Percentiles rank a stretch among this genome's conserved stretches.
Evolutionary conservation across 2,888 invertebrate species (phyloP).

Genomic region (Acrobasis suavella): DNA sequence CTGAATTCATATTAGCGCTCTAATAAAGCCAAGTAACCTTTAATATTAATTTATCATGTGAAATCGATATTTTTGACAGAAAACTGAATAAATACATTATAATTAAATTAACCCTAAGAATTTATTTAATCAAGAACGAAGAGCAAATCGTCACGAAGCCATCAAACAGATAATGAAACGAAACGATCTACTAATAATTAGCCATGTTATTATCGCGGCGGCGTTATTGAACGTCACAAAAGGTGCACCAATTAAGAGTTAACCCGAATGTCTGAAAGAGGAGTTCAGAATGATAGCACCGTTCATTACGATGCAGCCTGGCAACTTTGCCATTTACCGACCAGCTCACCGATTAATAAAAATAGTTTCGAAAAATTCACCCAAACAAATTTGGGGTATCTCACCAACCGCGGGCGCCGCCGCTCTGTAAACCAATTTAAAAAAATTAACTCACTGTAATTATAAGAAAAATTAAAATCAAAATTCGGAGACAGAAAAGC

Average conservation of each 20-base stretch:
- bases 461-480: slow-evolving; percentile 61
- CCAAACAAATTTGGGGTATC: slow-evolving; percentile 75
- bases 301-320: slow-evolving; percentile 71
- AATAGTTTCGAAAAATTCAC: slow-evolving; percentile 73
- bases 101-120: slow-evolving; percentile 22
- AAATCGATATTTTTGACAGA: too few species aligned
- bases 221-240: slow-evolving; percentile 76
- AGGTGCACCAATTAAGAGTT: slow-evolving; percentile 80
- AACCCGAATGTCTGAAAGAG: slow-evolving; percentile 77
- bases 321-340: slow-evolving; percentile 72
- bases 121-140: slow-evolving; percentile 30
- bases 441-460: slow-evolving; percentile 58
- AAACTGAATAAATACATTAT: slow-evolving; percentile 1
- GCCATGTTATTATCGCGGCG: slow-evolving; percentile 74
- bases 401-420: slow-evolving; percentile 57
- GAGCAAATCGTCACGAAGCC: slow-evolving; percentile 42
- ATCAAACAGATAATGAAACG: slow-evolving; percentile 68
- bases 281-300: slow-evolving; percentile 78
- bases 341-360: slow-evolving; percentile 74
- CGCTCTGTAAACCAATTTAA: slow-evolving; percentile 48
- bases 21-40: not conserved
- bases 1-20: not conserved
- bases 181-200: slow-evolving; percentile 76
- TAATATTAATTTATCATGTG: too few species aligned
- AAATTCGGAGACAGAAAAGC: slow-evolving; percentile 50